Conservation (phyloP, 2,888 invertebrate genomes). For the Cistogaster globosa region DNA sequence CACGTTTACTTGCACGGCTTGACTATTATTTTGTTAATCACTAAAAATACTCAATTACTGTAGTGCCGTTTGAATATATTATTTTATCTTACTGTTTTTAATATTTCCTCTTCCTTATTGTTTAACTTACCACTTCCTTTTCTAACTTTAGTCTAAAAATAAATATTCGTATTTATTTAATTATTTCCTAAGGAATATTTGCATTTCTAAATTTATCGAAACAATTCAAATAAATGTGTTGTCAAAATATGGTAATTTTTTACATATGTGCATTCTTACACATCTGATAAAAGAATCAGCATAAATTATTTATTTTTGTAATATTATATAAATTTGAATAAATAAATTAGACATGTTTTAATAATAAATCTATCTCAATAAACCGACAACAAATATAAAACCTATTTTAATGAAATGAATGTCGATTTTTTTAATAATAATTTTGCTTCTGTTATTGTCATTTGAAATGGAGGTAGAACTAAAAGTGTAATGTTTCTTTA, state of each 20-base stretch:
- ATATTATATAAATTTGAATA: slow-evolving; percentile 43
- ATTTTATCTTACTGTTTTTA: no score
- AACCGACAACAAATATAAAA: not conserved
- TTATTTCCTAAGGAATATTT: slow-evolving; percentile 30
- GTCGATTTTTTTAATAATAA: not conserved
- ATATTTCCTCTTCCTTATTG: no score
- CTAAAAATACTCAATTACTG: no score
- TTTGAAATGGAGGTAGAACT: not conserved
- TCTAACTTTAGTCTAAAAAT: not conserved
- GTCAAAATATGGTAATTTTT: slow-evolving; percentile 26
- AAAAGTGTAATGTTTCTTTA: not conserved
- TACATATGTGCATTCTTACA: not conserved
- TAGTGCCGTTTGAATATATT: no score
- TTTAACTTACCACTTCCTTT: not conserved
- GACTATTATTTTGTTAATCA: no score
- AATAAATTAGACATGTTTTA: slow-evolving; percentile 47
- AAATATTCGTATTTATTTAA: slow-evolving; percentile 13
- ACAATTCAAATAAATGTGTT: slow-evolving; percentile 6
- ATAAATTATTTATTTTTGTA: slow-evolving; percentile 19
- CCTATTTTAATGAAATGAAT: slow-evolving; percentile 10
- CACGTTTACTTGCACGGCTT: no score
- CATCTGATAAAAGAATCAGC: not conserved
- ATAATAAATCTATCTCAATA: slow-evolving; percentile 16
- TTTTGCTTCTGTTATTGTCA: not conserved
- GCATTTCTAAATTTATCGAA: slow-evolving; percentile 22